Percentiles rank a stretch among this genome's conserved stretches.
Evolutionary conservation across 2,797 vertebrate genomes (phyloP).

Genomic region (Lutjanus campechanus): DNA sequence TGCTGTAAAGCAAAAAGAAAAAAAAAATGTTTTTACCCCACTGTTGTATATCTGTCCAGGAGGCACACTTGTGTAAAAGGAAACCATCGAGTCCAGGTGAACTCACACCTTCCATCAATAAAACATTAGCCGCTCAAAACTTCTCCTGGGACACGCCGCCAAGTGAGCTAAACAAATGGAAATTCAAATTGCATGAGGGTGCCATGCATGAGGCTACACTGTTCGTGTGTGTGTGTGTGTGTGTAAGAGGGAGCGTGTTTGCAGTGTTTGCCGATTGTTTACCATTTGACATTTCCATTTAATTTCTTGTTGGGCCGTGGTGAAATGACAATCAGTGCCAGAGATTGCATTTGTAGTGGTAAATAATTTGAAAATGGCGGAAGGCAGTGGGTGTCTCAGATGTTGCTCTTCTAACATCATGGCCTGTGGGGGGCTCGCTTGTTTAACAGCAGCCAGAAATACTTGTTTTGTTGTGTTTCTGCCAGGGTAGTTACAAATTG

Average conservation of each 20-base stretch:
- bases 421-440: constrained; percentile 8
- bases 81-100: constrained; percentile 59
- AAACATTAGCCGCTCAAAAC: constrained; percentile 73
- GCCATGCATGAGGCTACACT: constrained; percentile 32
- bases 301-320: constrained; percentile 69
- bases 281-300: constrained; percentile 81
- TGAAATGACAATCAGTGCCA: constrained; percentile 72
- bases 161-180: constrained; percentile 79
- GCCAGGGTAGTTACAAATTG: not conserved
- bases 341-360: constrained; percentile 67
- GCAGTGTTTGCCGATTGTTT: constrained; percentile 59
- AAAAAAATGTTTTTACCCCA: constrained; percentile 11
- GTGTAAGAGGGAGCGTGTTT: constrained; percentile 29
- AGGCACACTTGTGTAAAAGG: constrained; percentile 29
- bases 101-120: constrained; percentile 73
- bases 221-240: constrained; percentile 6
- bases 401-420: constrained; percentile 32
- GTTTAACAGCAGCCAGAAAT: constrained; percentile 41
- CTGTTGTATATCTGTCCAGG: constrained; percentile 46
- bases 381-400: constrained; percentile 35
- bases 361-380: constrained; percentile 61
- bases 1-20: constrained; percentile 43
- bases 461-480: constrained; percentile 23
- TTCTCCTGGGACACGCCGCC: constrained; percentile 65
- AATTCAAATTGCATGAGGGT: constrained; percentile 81